Evolutionary conservation across 2,888 invertebrate species (phyloP).

Genomic region (Seira ritae): DNA sequence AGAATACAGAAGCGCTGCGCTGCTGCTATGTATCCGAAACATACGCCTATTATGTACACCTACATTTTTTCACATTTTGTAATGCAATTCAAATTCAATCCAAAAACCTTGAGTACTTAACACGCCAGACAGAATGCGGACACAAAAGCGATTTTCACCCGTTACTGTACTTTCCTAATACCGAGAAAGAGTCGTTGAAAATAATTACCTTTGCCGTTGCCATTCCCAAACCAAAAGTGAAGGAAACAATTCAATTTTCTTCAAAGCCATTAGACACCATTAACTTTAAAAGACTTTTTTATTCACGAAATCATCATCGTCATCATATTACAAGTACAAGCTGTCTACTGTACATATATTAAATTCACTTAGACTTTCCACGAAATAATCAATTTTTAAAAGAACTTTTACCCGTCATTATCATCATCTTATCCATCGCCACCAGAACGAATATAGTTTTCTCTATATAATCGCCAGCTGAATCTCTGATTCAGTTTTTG

Average conservation of each 20-base stretch:
- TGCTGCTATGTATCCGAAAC: too few species aligned
- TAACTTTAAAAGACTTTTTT: neutral
- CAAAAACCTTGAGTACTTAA: too few species aligned
- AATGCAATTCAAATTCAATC: neutral
- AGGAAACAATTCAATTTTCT: neutral
- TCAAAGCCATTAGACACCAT: neutral
- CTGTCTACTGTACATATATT: too few species aligned
- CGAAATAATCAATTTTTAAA: neutral
- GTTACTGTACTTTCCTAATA: constrained; percentile 17
- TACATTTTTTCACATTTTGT: too few species aligned
- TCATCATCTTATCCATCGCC: neutral
- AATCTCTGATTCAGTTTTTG: neutral
- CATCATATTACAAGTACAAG: too few species aligned
- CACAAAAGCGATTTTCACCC: constrained; percentile 34
- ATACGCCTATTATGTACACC: too few species aligned
- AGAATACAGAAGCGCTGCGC: too few species aligned
- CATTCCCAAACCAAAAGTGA: neutral
- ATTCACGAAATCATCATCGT: neutral
- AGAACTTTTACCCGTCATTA: neutral
- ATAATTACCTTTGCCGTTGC: neutral
- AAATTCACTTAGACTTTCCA: neutral
- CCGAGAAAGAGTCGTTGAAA: neutral
- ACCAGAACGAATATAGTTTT: neutral
- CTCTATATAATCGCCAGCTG: neutral
- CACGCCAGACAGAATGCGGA: neutral